These are phyloP conservation scores for Caenorhabditis macrosperma DNA, from an alignment of 2,888 invertebrate species.

Conservation along the genomic window DNA sequence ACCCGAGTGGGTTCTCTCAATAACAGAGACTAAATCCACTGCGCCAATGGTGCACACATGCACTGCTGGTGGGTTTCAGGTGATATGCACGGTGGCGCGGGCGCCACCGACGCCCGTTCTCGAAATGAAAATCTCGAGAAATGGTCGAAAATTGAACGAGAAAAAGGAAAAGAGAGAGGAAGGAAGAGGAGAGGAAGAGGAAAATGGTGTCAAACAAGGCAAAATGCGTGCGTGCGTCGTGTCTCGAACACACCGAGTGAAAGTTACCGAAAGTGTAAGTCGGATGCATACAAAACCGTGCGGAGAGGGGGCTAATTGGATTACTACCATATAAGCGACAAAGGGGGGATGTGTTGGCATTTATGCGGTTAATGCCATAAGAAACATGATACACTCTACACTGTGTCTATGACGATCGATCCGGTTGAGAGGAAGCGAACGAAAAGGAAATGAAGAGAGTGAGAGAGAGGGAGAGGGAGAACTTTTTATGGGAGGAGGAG, in stretches of 20 bases:
- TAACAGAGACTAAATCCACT: too few species aligned
- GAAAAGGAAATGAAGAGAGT: conserved; percentile 5
- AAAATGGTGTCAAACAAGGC: neutral
- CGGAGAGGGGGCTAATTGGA: conserved; percentile 31
- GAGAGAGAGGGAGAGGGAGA: neutral
- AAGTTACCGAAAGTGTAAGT: conserved; percentile 41
- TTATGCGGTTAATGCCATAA: neutral
- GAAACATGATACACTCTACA: conserved; percentile 34
- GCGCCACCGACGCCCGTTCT: too few species aligned
- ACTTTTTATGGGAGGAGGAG: conserved; percentile 29
- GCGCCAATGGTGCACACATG: too few species aligned
- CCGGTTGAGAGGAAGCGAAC: conserved; percentile 41
- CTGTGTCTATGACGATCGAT: conserved; percentile 25
- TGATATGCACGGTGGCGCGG: too few species aligned
- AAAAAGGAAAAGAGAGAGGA: neutral
- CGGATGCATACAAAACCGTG: conserved; percentile 15
- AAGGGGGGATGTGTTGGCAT: neutral
- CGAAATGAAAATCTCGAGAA: neutral
- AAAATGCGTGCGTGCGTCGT: neutral
- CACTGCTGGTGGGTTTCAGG: too few species aligned
- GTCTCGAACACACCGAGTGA: conserved; percentile 9
- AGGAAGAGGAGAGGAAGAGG: conserved; percentile 3
- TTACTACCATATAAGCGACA: conserved; percentile 39
- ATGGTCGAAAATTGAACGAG: neutral
- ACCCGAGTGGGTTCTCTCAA: too few species aligned